phyloP scores from a whole-genome alignment of 1,140 invertebrate genomes.

The Brachionus calyciflorus region DNA sequence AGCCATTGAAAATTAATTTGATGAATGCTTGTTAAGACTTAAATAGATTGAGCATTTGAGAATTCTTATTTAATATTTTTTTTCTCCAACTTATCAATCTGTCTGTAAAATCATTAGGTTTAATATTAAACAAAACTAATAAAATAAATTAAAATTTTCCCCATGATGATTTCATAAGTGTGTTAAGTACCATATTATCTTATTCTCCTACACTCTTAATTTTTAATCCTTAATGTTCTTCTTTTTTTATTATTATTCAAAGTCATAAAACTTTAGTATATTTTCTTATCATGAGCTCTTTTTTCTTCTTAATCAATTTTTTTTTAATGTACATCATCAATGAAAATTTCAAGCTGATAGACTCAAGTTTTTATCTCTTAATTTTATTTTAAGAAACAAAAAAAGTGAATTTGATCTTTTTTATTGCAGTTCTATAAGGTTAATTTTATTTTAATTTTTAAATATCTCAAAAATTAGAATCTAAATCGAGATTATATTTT shows the following conservation, averaged over 20 bases:
- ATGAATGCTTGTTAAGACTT: neutral
- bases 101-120: no score
- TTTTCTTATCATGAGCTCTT: no score
- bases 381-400: neutral
- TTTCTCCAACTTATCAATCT: no score
- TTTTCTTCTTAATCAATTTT: no score
- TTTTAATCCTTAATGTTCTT: neutral
- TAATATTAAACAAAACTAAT: no score
- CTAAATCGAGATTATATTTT: no score
- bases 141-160: neutral
- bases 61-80: neutral
- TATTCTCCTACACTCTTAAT: neutral
- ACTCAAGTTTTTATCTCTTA: neutral
- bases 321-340: neutral
- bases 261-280: conserved; percentile 7
- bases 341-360: conserved; percentile 10
- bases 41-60: conserved; percentile 11
- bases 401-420: neutral
- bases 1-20: neutral
- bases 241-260: no score
- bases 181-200: conserved; percentile 13
- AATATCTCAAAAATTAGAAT: neutral
- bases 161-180: neutral
- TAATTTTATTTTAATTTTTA: neutral
- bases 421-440: neutral